Evolutionary conservation across 1,140 invertebrate species (phyloP).

Genomic region (Neocloeon triangulifer): DNA sequence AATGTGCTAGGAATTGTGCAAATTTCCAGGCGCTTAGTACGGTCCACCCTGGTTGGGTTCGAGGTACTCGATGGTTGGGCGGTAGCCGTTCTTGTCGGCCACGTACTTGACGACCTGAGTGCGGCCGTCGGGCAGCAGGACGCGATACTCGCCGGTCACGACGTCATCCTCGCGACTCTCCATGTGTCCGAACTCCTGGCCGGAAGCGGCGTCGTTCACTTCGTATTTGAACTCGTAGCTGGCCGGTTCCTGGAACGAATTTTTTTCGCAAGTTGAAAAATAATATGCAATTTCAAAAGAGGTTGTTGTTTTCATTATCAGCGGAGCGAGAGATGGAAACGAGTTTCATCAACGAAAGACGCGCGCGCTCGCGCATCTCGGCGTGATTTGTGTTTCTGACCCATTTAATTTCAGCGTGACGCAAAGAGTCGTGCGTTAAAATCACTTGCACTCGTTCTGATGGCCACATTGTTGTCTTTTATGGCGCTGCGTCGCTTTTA

Average conservation of each 20-base stretch:
- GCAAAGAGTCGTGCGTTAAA: no score
- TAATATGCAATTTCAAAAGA: not conserved
- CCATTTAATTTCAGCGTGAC: no score
- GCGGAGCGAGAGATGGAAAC: no score
- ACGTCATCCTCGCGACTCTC: conserved; percentile 34
- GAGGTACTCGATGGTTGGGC: conserved; percentile 52
- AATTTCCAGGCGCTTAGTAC: not conserved
- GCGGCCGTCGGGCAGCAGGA: conserved; percentile 52
- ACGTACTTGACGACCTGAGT: conserved; percentile 53
- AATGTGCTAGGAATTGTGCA: no score
- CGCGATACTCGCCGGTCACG: conserved; percentile 48
- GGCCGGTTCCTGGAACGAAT: conserved; percentile 32
- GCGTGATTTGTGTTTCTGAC: no score
- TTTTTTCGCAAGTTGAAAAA: not conserved
- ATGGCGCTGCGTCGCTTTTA: no score
- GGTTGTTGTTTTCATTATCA: not conserved
- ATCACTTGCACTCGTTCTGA: no score
- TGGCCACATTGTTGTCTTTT: no score
- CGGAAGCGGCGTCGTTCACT: conserved; percentile 38
- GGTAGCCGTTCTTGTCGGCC: conserved; percentile 47
- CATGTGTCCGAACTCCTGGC: conserved; percentile 47
- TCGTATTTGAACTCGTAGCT: conserved; percentile 54
- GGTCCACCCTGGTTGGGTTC: conserved; percentile 12
- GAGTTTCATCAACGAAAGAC: no score
- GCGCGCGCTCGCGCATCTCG: no score